Conservation (phyloP, 2,113 vertebrate genomes). For the Coreoperca whiteheadi region DNA sequence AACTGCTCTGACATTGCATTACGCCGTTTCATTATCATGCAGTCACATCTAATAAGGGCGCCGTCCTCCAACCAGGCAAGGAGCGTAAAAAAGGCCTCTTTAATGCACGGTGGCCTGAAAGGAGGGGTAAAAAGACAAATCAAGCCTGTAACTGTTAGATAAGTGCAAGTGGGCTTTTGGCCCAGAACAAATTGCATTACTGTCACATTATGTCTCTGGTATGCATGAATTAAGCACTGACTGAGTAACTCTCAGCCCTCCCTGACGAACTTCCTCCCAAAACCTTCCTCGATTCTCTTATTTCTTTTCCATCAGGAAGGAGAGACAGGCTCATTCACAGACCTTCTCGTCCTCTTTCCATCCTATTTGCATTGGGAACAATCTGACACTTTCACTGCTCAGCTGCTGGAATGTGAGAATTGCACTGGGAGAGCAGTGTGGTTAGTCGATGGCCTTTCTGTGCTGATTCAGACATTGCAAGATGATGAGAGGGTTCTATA, state of each 20-base stretch:
- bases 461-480: conserved; percentile 73
- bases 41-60: conserved; percentile 80
- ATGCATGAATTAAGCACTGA: conserved; percentile 80
- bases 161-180: conserved; percentile 79
- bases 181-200: conserved; percentile 83
- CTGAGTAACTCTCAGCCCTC: conserved; percentile 57
- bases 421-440: conserved; percentile 60
- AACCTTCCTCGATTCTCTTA: conserved; percentile 33
- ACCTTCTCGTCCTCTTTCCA: conserved; percentile 33
- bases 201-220: conserved; percentile 80
- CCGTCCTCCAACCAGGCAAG: conserved; percentile 64
- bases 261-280: conserved; percentile 45
- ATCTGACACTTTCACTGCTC: conserved; percentile 69
- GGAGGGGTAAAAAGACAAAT: conserved; percentile 70
- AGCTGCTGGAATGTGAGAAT: conserved; percentile 70
- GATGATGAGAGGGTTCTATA: conserved; percentile 56
- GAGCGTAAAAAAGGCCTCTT: conserved; percentile 56
- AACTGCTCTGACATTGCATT: conserved; percentile 82
- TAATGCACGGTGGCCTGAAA: conserved; percentile 66
- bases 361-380: conserved; percentile 76
- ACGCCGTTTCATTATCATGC: conserved; percentile 82
- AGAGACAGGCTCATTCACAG: conserved; percentile 51
- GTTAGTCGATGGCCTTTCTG: conserved; percentile 68
- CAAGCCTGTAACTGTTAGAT: conserved; percentile 74
- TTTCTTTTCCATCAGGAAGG: conserved; percentile 56